Evolutionary conservation across 2,888 invertebrate species (phyloP), one percentile per base, ranked within the genome.

Genomic region (Junonia oenone): DNA sequence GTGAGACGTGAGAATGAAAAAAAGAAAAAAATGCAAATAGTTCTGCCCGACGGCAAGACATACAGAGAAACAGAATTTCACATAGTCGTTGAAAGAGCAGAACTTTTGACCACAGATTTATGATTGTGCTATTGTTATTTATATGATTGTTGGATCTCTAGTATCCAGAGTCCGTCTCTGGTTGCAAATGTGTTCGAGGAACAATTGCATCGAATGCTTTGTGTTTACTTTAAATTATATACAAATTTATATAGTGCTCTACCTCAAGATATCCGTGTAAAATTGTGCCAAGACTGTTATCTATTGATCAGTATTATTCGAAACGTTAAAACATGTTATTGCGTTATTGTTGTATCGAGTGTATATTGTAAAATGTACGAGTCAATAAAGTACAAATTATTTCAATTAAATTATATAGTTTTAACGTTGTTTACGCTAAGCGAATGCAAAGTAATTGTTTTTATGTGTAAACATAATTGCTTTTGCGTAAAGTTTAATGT

Each of bases 41-140:
- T 96, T 50, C 92, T 95, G 71, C 96, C 96, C 0, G 96, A 96
- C 67, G 94, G 95, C 1, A 92, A 95, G 72, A 94, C 96, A 13
- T 97, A 96, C 75, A 92, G 94, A 71, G 96, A 97, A 85, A 96
- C 96, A 8, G 96, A 97, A 83, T 93, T 96, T 68, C 94, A 96
- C 79, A 95, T 96, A 71, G 94, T 96, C 75, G 94, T 96, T 64
- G 96, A 97, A 89, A 93, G 94, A 79, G 94, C 95, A 43, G 95
- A 96, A 81, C 93, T 96, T 46, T 86, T 96, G 57, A 95, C 95
- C 64, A 96, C 95, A 65, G 95, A 95, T 82, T 92, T 96, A 79
- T 94, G 83, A 90, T 69, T 40, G 9, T 27, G 52, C 19, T 55
- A 8, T 26, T 19, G 13, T 31, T 37, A 8, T 38, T 49, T 33